A percentile compares a stretch with the other conserved stretches of the same genome.
phyloP scores from a whole-genome alignment of 2,113 vertebrate species.

The Laterallus jamaicensis region DNA sequence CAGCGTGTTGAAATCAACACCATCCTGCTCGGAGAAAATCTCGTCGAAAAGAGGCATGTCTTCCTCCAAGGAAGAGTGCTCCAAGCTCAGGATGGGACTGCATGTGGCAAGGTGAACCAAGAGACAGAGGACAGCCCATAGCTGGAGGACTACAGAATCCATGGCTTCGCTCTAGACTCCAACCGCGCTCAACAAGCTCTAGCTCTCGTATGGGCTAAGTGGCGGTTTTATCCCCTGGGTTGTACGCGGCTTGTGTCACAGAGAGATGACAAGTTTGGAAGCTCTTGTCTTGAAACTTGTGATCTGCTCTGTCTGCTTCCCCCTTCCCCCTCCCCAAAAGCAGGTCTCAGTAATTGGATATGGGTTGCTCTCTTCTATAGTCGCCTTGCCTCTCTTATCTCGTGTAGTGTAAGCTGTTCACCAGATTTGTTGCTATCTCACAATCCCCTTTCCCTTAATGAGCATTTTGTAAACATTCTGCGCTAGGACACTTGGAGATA shows the following conservation, averaged over 20 bases:
- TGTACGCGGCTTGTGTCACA: constrained; percentile 76
- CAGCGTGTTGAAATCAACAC: constrained; percentile 84
- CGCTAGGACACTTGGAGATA: constrained; percentile 83
- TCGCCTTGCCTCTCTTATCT: constrained; percentile 92
- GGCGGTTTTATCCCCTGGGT: constrained; percentile 74
- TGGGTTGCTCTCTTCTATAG: constrained; percentile 74
- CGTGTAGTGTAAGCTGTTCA: constrained; percentile 84
- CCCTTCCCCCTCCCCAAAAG: constrained; percentile 73
- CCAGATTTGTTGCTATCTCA: constrained; percentile 92
- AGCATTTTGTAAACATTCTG: constrained; percentile 98
- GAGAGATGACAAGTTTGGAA: constrained; percentile 83
- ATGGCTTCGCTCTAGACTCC: constrained; percentile 63
- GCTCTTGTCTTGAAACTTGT: constrained; percentile 74
- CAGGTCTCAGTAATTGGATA: constrained; percentile 85
- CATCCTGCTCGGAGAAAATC: constrained; percentile 85
- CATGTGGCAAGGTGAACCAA: constrained; percentile 65
- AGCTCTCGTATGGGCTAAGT: constrained; percentile 61
- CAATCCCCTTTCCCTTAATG: constrained; percentile 94
- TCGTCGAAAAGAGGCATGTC: constrained; percentile 86
- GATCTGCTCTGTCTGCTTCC: constrained; percentile 68
- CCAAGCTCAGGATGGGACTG: constrained; percentile 87
- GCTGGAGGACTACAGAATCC: constrained; percentile 53
- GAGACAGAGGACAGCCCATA: constrained; percentile 68
- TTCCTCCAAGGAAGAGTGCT: constrained; percentile 83
- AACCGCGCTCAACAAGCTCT: constrained; percentile 55